A percentile compares a stretch with the other conserved stretches of the same genome.
These are phyloP conservation scores for Artemia franciscana DNA, from an alignment of 1,140 invertebrate species.

Conservation along the genomic window DNA sequence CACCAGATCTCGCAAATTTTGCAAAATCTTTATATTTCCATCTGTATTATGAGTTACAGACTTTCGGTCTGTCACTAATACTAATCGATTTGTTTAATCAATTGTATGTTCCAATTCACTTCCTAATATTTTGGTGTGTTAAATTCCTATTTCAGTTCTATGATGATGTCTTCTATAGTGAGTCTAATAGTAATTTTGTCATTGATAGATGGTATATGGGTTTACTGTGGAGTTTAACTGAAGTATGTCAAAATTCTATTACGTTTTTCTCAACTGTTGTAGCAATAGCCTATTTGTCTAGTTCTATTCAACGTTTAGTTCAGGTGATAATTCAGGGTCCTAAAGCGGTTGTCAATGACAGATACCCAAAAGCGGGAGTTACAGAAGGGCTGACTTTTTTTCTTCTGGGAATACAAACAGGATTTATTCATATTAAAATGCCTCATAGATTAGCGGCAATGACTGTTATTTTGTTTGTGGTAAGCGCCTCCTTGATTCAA, in stretches of 20 bases:
- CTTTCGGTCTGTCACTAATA: conserved; percentile 21
- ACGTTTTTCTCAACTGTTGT: conserved; percentile 27
- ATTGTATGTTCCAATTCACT: conserved; percentile 23
- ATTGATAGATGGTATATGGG: conserved; percentile 21
- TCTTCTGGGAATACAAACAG: conserved; percentile 29
- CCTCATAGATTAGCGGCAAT: conserved; percentile 28
- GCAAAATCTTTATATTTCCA: conserved; percentile 18
- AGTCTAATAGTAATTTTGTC: not conserved
- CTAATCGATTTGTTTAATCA: conserved; percentile 21
- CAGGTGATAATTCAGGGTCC: conserved; percentile 24
- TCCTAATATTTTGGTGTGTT: conserved; percentile 25
- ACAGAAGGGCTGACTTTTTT: conserved; percentile 31
- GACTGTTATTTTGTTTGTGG: conserved; percentile 29
- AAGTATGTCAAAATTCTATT: conserved; percentile 27
- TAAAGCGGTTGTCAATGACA: conserved; percentile 17
- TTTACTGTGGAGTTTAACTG: conserved; percentile 22
- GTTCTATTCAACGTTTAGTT: conserved; percentile 22
- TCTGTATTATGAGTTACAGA: conserved; percentile 15
- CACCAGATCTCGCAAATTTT: conserved; percentile 22
- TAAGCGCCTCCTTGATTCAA: conserved; percentile 29
- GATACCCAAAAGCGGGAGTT: conserved; percentile 26
- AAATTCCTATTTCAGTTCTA: conserved; percentile 22
- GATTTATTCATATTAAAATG: conserved; percentile 26
- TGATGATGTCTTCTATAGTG: conserved; percentile 10
- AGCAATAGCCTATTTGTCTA: conserved; percentile 27